phyloP scores from a whole-genome alignment of 2,113 vertebrate genomes.

The Leptobrachium ailaonicum region DNA sequence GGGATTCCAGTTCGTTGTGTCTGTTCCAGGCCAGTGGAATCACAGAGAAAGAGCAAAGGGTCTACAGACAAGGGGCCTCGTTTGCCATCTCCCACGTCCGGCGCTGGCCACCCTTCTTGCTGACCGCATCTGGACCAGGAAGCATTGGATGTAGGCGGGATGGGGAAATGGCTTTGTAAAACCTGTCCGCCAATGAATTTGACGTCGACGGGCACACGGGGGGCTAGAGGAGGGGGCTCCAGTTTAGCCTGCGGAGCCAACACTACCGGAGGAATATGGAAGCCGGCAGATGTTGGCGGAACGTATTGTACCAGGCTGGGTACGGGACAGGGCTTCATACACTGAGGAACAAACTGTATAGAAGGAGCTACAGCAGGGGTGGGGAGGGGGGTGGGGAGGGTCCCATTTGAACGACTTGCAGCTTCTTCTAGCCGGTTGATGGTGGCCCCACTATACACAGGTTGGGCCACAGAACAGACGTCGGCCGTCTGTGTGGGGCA shows the following conservation, averaged over 20 bases:
- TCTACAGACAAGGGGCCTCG: constrained; percentile 16
- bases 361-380: constrained; percentile 25
- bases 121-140: constrained; percentile 28
- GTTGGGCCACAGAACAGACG: constrained; percentile 53
- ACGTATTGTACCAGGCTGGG: constrained; percentile 52
- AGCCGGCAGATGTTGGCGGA: constrained; percentile 35
- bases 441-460: constrained; percentile 54
- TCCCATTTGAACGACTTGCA: neutral
- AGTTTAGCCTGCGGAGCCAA: constrained; percentile 20
- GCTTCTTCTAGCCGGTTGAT: constrained; percentile 48
- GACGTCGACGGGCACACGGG: constrained; percentile 19
- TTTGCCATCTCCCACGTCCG: constrained; percentile 10
- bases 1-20: neutral
- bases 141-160: constrained; percentile 4
- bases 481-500: constrained; percentile 43
- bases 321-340: constrained; percentile 43
- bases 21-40: neutral
- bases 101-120: constrained; percentile 43
- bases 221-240: neutral
- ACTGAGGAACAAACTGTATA: constrained; percentile 26
- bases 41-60: constrained; percentile 24
- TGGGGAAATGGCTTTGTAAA: constrained; percentile 26
- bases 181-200: constrained; percentile 42
- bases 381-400: constrained; percentile 7
- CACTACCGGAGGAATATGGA: constrained; percentile 36